Conservation (phyloP, 2,113 vertebrate genomes). For the Psilopsiagon aymara region DNA sequence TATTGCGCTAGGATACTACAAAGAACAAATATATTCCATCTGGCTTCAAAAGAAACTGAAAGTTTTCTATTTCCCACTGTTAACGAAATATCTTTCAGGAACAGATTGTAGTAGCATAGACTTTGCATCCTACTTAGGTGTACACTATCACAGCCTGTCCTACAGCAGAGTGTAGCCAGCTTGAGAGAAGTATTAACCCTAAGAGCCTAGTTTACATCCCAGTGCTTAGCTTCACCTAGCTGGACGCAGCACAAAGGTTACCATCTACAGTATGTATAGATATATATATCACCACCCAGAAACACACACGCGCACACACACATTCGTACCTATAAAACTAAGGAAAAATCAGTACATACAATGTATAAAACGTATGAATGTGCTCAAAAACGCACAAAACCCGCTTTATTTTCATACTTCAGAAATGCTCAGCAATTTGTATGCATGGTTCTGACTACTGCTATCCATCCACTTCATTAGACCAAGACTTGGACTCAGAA, state of each 20-base stretch:
- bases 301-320: slow-evolving; percentile 38
- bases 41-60: slow-evolving; percentile 11
- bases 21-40: background rate
- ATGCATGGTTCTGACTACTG: slow-evolving; percentile 25
- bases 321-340: slow-evolving; percentile 61
- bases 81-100: slow-evolving; percentile 11
- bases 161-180: background rate
- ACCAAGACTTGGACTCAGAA: background rate
- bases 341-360: slow-evolving; percentile 72
- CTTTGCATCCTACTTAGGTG: background rate
- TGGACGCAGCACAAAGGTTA: slow-evolving; percentile 32
- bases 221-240: slow-evolving; percentile 30
- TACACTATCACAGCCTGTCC: slow-evolving; percentile 8
- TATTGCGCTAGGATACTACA: slow-evolving; percentile 41
- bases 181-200: background rate
- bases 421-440: slow-evolving; percentile 55
- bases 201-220: background rate
- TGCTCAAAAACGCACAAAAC: slow-evolving; percentile 81
- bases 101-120: slow-evolving; percentile 18
- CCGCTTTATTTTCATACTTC: slow-evolving; percentile 72
- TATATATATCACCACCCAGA: background rate
- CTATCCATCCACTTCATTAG: slow-evolving; percentile 3
- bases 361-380: slow-evolving; percentile 77
- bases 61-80: background rate
- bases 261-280: background rate